These are phyloP conservation scores for Gibbula magus DNA, from an alignment of 2,888 invertebrate genomes.

Conservation along the genomic window DNA sequence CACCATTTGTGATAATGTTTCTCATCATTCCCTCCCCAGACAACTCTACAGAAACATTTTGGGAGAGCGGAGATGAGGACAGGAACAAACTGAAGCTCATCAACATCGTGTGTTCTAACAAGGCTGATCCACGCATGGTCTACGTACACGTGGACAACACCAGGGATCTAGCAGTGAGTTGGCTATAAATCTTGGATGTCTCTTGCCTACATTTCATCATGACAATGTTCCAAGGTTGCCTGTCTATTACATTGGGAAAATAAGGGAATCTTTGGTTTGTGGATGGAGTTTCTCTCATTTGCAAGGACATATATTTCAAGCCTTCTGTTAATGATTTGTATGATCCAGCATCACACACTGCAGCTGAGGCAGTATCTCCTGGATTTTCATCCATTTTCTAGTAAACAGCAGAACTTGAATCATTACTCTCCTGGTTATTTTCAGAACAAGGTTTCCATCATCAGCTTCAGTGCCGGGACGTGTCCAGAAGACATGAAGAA, in stretches of 20 bases:
- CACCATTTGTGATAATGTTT: too few relatives aligned
- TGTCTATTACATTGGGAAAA: too few relatives aligned
- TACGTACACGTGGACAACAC: slow-evolving; percentile 96
- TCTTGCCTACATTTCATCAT: background rate
- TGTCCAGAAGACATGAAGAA: slow-evolving; percentile 88
- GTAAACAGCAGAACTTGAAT: too few relatives aligned
- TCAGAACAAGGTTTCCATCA: slow-evolving; percentile 90
- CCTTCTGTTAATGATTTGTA: too few relatives aligned
- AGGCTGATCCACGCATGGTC: slow-evolving; percentile 83
- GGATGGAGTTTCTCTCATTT: too few relatives aligned
- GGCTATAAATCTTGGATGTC: too few relatives aligned
- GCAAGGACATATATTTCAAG: too few relatives aligned
- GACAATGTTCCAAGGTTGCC: too few relatives aligned
- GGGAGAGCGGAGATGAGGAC: slow-evolving; percentile 99
- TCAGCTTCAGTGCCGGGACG: slow-evolving; percentile 89
- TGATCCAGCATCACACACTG: too few relatives aligned
- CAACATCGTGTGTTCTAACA: slow-evolving; percentile 81
- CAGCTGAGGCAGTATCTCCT: too few relatives aligned
- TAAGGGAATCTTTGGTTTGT: too few relatives aligned
- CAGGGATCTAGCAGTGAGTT: slow-evolving; percentile 87
- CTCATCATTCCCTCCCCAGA: slow-evolving; percentile 77
- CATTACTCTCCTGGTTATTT: slow-evolving; percentile 48
- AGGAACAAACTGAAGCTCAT: slow-evolving; percentile 91
- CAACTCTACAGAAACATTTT: slow-evolving; percentile 97
- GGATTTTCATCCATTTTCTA: too few relatives aligned